phyloP scores from a whole-genome alignment of 2,797 vertebrate species.

The Platyrinchus mystaceus region DNA sequence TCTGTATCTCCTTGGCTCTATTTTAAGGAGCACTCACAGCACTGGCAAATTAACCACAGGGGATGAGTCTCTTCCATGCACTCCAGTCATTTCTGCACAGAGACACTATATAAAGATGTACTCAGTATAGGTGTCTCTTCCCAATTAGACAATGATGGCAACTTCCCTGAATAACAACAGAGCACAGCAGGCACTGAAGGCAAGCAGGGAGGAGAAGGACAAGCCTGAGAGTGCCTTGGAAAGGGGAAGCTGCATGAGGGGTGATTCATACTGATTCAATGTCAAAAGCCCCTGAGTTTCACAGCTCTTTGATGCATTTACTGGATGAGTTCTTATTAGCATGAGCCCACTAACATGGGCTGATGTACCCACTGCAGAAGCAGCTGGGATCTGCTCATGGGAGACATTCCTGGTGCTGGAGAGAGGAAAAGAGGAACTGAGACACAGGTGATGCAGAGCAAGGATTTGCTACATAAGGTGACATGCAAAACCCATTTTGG shows the following conservation, averaged over 20 bases:
- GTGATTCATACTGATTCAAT: not conserved
- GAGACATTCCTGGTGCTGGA: not conserved
- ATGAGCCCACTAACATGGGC: not conserved
- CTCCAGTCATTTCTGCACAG: not conserved
- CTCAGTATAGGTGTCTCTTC: not conserved
- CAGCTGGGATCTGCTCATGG: not conserved
- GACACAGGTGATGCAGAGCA: not conserved
- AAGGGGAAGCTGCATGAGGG: not conserved
- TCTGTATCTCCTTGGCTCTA: not conserved
- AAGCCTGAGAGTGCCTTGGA: not conserved
- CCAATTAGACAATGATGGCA: not conserved
- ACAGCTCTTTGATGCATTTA: not conserved
- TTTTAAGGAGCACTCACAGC: not conserved
- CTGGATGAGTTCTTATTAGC: not conserved
- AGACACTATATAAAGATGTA: not conserved
- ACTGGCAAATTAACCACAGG: not conserved
- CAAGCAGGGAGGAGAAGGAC: not conserved
- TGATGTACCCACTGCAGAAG: not conserved
- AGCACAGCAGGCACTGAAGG: not conserved
- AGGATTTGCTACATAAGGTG: not conserved
- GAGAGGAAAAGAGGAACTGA: not conserved
- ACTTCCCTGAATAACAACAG: not conserved
- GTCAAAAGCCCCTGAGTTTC: not conserved
- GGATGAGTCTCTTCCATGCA: not conserved
- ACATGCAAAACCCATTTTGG: not conserved